Evolutionary conservation across 2,797 vertebrate species (phyloP).

Genomic region (Parambassis ranga): DNA sequence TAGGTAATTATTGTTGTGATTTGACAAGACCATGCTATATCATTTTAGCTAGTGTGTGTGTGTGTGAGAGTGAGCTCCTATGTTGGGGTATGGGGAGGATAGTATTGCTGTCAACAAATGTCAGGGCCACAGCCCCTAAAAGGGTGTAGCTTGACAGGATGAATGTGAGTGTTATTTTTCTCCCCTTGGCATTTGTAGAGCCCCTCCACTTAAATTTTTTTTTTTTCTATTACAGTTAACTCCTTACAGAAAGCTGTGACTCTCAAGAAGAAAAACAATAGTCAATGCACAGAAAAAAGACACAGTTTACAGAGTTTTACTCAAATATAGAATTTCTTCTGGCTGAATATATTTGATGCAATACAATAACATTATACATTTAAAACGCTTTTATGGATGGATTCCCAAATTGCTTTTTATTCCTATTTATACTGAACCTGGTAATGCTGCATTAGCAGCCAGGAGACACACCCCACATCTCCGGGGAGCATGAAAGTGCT

Average conservation of each 20-base stretch:
- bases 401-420: neutral
- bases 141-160: slow-evolving; percentile 43
- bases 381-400: neutral
- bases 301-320: neutral
- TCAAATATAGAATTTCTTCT: too few species aligned
- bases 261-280: neutral
- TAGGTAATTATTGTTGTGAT: slow-evolving; percentile 55
- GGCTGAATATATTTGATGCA: neutral
- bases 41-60: slow-evolving; percentile 29
- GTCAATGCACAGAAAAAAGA: neutral
- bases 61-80: slow-evolving; percentile 1
- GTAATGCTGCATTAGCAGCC: too few species aligned
- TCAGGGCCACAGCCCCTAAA: slow-evolving; percentile 43
- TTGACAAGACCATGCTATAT: slow-evolving; percentile 46
- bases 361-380: neutral
- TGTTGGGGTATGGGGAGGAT: slow-evolving; percentile 34
- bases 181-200: slow-evolving; percentile 12
- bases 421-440: neutral
- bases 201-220: neutral
- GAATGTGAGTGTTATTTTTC: slow-evolving; percentile 44
- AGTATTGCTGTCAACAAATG: slow-evolving; percentile 51
- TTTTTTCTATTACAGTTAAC: slow-evolving; percentile 18
- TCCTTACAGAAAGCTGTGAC: slow-evolving; percentile 4
- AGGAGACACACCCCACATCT: neutral
- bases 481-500: neutral